Evolutionary conservation across 1,140 invertebrate genomes (phyloP), one percentile per base, ranked within the genome.

Genomic region (Euwallacea similis): DNA sequence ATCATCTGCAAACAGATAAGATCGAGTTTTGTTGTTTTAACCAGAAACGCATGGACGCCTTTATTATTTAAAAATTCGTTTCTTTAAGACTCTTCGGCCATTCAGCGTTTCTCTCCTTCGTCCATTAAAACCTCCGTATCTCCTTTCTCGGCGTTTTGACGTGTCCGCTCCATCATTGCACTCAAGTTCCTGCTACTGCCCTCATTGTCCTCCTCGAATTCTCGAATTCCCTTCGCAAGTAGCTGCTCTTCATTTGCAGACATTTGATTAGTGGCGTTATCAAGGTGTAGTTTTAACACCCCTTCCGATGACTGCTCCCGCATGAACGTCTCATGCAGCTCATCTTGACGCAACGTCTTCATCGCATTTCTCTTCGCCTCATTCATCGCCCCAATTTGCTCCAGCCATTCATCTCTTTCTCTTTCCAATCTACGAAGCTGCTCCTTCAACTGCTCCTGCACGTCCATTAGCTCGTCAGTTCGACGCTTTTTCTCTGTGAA

Each of bases 201-300:
- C 11, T 56, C 42, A 41, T 66, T 60, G n/a, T 71, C 62, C 21
- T 66, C 62, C 41, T 71, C 69, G 43, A 71, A 15, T 13, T 71
- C 62, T 55, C 55, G 58, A 21, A 66, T 60, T 7, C 62, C 10
- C 41, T 71, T 62, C 8, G 42, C 63, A 33, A 71, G 43, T 15
- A 60, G 13, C 44, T 71, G 62, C 16, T 66, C 69, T 16, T 71
- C 55, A 42, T 55, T 70, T 3, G n/a, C 54, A 58, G 10, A 70
- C 60, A 70, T 55, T 42, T 70, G 61, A 59, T 71, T 71, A 13
- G 63, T 66, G 8, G 69, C 62, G 10, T 64, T 54, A 43, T 69
- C 59, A 16, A 69, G 44, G 6, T 58, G 55, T 7, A 60, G 13
- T 10, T 41, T 44, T 13, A 7, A 16, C 7, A 68, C 15, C 13